Base-by-base conservation (phyloP, 2,797 vertebrate species). In the Gallinago solitaria region DNA sequence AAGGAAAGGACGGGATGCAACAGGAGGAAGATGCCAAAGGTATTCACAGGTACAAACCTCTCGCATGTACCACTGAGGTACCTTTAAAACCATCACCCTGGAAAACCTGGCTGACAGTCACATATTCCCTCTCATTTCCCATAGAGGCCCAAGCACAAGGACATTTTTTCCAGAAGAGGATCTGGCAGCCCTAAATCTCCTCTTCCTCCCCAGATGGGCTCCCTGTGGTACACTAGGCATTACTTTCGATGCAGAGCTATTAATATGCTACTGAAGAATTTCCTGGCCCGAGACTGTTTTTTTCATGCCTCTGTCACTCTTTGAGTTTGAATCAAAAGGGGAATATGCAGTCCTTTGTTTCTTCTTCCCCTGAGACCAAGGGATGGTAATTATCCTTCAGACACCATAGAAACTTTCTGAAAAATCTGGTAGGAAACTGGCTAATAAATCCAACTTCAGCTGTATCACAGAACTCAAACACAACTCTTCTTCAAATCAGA, bases 311-410 rank as follows among this genome's bases (percentile, higher is more conserved):
- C 77, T 84, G 67, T 54, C 80, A 75, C 57, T 86, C 67, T 90
- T 77, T 83, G 61, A 83, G 81, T 81, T 41, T 53, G 77, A 86
- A 81, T 77, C 89, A 78, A 87, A 94, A 90, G 53, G 37, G 45
- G 33, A 92, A 84, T 25, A 48, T 30, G 23, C 43, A 71, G 60
- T 47, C 69, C 69, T 96, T 93, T 90, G 35, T 91, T 94, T 92
- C 77, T 71, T 23, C 45, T 74, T 95, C 73, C 60, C 87, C 16
- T 21, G 87, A 91, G 82, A 67, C 75, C 3, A 9, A 67, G 37
- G 43, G n/a, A 93, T 85, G 76, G 41, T 56, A 87, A 89, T 91
- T 92, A 92, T 83, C 68, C 60, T 87, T 91, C 87, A 91, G 87
- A 91, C n/a, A 41, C 33, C 16, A 59, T 11, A 87, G 83, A 94